Base-by-base conservation (phyloP, 2,888 invertebrate genomes). In the Argyra leucocephala region DNA sequence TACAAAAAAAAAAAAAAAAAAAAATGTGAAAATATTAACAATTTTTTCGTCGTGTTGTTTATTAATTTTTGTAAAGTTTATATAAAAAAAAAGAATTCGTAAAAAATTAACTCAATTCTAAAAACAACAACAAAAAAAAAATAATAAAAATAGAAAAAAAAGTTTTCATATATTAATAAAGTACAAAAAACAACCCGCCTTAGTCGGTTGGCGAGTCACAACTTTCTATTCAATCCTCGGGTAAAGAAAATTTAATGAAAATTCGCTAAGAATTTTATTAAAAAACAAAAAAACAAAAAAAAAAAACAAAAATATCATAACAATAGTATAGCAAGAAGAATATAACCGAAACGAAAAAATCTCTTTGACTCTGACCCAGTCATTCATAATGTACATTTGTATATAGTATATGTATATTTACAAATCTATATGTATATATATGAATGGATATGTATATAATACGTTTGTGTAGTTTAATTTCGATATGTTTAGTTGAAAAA, bases 291-390 rank as follows among this genome's bases (percentile, higher is more conserved):
- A 3, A 48, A 48, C 7, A 48, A 48, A 15, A 48, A 48, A 2
- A 48, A 48, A 18, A 48, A 48, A 18, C 12, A 15, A 48, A 48
- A 48, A 48, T 18, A 48, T 4, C 48, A 48, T 18, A 48, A 48
- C 5, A 48, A 48, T 2, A 7, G 15, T 3, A 12, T 18, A 48
- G 12, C 15, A 48, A 48, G 18, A 15, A 12, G 12, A 18, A 48
- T 9, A 37, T 9, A 37, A 37, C 5, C 6, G 7, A 37, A 37
- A 37, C 5, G 12, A 37, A 48, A 48, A 48, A 48, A 48, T 48
- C 48, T 48, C 48, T 48, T 48, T 48, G 48, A 48, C 48, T 48
- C 48, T 48, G 48, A 48, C 48, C 48, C 48, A 48, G 48, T 48
- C 48, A 48, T 48, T 48, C 48, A 48, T 48, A 48, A 48, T 48